Evolutionary conservation across 2,113 vertebrate species (phyloP), one percentile per base, ranked within the genome.

Genomic region (Grammomys dolichurus): DNA sequence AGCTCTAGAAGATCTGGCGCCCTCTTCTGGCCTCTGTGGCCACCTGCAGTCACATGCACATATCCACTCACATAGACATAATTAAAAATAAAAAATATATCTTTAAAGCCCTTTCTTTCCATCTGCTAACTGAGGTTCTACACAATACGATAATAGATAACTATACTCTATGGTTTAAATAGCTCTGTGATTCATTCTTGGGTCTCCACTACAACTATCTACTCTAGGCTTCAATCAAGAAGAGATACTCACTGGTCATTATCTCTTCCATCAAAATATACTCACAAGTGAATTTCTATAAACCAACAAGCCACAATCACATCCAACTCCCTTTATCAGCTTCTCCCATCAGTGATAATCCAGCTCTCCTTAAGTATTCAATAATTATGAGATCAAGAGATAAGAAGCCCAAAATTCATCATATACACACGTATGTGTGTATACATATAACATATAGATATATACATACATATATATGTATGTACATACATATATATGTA

Each of bases 241-340:
- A 60, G 26, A 87, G 36, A 65, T 40, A 60, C 22, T n/a, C 24
- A 60, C 13, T 85, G 46, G 75, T 33, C 56, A 78, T 7, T 54
- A 16, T 88, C 65, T 75, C 76, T 58, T 85, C 51, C 67, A 63
- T 46, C 26, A 88, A 76, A 93, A 51, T 69, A 93, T 16, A 40
- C 19, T n/a, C n/a, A 76, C 84, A 93, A 13, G 31, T 31, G 72
- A 95, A 94, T 65, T 73, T 4, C 95, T 77, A 40, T 51, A 91
- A 85, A 72, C 58, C 78, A 14, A 1, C 36, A 22, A 48, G 36
- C 2, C 72, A 36, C 22, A 65, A 48, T 26, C 56, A 91, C 78
- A 76, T 73, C 56, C 85, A 69, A 36, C 11, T 89, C 10, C 46
- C 14, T 26, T 89, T 48, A 58, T 85, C 77, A 65, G 63, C 6